Conservation (phyloP, 2,113 vertebrate genomes). For the Dasyurus viverrinus region DNA sequence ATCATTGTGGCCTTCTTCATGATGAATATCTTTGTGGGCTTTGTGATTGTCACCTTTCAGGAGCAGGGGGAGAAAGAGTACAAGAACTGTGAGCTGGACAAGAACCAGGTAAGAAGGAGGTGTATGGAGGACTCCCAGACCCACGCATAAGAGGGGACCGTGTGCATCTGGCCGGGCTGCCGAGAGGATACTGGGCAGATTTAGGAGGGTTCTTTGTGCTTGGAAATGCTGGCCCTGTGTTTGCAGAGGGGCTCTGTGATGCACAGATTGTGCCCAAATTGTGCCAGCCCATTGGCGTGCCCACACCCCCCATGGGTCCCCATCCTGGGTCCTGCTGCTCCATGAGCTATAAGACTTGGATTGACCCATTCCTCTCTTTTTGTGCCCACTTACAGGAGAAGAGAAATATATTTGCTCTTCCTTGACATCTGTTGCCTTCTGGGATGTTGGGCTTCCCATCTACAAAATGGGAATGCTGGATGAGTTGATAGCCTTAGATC, state of each 20-base stretch:
- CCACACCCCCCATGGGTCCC: too few relatives aligned
- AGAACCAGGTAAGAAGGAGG: conserved; percentile 95
- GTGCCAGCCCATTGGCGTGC: neutral
- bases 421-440: neutral
- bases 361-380: neutral
- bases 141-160: neutral
- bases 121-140: conserved; percentile 25
- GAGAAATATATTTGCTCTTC: neutral
- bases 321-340: neutral
- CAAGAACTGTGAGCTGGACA: conserved; percentile 99
- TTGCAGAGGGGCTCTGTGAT: neutral
- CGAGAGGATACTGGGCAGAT: neutral
- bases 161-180: neutral
- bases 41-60: conserved; percentile 99
- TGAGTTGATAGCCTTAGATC: neutral
- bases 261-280: neutral
- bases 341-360: neutral
- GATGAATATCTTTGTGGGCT: conserved; percentile 99
- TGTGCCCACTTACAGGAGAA: neutral
- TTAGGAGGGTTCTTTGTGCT: neutral
- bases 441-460: neutral
- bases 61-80: conserved; percentile 99
- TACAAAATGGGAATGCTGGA: neutral
- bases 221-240: neutral
- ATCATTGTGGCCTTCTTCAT: conserved; percentile 99